Conservation (phyloP, 2,113 vertebrate genomes). For the Eptesicus fuscus region DNA sequence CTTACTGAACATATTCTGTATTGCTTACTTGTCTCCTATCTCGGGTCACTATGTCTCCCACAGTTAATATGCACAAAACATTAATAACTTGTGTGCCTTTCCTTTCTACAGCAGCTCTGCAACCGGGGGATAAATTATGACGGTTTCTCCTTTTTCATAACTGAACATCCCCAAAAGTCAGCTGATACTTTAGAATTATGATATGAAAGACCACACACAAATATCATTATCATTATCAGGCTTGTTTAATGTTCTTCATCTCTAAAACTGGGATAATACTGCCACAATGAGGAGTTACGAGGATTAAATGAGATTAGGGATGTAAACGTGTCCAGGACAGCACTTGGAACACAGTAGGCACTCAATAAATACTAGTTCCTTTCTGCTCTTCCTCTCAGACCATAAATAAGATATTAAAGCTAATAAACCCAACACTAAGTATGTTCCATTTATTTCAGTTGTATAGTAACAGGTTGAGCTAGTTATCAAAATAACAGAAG, state of each 20-base stretch:
- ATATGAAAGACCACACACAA: constrained; percentile 31
- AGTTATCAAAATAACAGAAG: constrained; percentile 25
- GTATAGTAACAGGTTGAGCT: constrained; percentile 32
- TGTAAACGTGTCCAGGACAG: constrained; percentile 42
- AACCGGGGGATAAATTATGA: constrained; percentile 34
- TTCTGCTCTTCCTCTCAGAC: constrained; percentile 27
- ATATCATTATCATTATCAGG: constrained; percentile 20
- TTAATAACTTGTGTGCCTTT: background rate
- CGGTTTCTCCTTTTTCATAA: constrained; percentile 27
- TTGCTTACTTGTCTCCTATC: background rate
- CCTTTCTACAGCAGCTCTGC: background rate
- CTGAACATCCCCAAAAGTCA: constrained; percentile 1
- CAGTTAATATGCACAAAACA: background rate
- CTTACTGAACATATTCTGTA: background rate
- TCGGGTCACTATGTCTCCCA: background rate
- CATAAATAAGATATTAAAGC: constrained; percentile 49
- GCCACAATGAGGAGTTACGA: constrained; percentile 22
- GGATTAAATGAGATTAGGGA: constrained; percentile 58
- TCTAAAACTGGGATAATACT: constrained; percentile 48
- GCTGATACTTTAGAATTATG: constrained; percentile 40
- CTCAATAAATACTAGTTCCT: constrained; percentile 57
- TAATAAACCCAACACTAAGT: constrained; percentile 52
- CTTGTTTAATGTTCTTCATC: constrained; percentile 27
- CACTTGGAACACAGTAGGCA: constrained; percentile 52
- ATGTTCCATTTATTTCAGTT: constrained; percentile 40